Evolutionary conservation across 2,888 invertebrate genomes (phyloP), one percentile per base, ranked within the genome.

Genomic region (Pollenia griseotomentosa): DNA sequence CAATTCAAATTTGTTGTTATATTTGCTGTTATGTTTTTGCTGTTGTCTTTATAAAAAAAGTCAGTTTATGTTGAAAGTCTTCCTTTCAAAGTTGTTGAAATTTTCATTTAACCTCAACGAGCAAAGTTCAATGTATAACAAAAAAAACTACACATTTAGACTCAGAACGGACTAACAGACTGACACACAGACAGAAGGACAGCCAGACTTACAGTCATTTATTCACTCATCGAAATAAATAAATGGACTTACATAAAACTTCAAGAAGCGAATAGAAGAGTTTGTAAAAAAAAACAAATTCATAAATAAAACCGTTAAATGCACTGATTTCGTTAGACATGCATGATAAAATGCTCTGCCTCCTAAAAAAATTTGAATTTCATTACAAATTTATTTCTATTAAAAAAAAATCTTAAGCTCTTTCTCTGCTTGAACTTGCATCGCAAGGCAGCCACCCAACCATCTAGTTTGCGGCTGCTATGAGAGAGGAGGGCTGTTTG

Each of bases 51-150:
- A 33, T 33, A 33, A 33, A 33, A 33, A 33, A 23, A 53, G 16
- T 40, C 11, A 2, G 16, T 73, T 23, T 53, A 19, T 70, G 57
- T 83, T 79, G 77, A 78, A 86, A 85, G 68, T 83, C 63, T 80
- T 86, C 70, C 53, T 83, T 83, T 71, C 73, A 78, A 78, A 82
- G 71, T 86, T 80, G 68, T 83, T 83, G 75, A 79, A 86, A 80
- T 80, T 71, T 83, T 80, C 80, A 83, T 80, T 80, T 83, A 86
- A 86, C 86, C 86, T 86, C 83, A 80, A 57, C 79, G 79, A 75
- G 71, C 75, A 86, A 66, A 86, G 86, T 86, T 86, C 80, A 86
- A 83, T 66, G 16, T 16, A 70, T 53, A n/a, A 44, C 68, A 48
- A 48, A 66, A 57, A 33, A 53, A 63, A 5, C 59, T 66, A 51